Evolutionary conservation across 2,888 invertebrate genomes (phyloP).

Genomic region (Pollenia angustigena): DNA sequence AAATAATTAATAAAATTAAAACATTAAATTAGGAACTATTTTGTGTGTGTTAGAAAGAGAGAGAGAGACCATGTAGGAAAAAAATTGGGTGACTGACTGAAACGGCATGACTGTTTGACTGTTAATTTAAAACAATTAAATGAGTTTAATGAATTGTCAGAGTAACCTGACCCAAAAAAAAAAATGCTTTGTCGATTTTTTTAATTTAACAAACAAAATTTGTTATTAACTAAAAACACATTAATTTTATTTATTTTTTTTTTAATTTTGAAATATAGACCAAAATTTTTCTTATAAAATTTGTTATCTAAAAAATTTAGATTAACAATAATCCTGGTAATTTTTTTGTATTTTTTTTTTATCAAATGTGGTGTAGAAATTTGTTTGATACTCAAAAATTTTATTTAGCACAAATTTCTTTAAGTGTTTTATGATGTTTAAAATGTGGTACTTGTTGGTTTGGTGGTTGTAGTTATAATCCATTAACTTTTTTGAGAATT

Average conservation of each 20-base stretch:
- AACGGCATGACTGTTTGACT: slow-evolving; percentile 47
- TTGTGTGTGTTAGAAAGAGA: slow-evolving; percentile 22
- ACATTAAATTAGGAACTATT: slow-evolving; percentile 64
- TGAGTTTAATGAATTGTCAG: no score
- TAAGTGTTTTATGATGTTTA: slow-evolving; percentile 58
- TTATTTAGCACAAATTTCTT: slow-evolving; percentile 33
- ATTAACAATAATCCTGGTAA: slow-evolving; percentile 46
- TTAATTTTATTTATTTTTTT: slow-evolving; percentile 10
- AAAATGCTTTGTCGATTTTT: slow-evolving; percentile 71
- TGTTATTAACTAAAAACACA: slow-evolving; percentile 25
- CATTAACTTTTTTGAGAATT: slow-evolving; percentile 66
- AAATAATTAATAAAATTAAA: slow-evolving; percentile 50
- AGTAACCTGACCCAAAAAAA: not conserved
- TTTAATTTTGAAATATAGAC: slow-evolving; percentile 68
- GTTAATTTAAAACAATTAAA: not conserved
- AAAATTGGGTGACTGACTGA: slow-evolving; percentile 46
- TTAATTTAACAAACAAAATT: slow-evolving; percentile 65
- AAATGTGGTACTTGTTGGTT: slow-evolving; percentile 55
- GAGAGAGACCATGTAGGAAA: slow-evolving; percentile 25
- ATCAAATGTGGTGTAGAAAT: slow-evolving; percentile 48
- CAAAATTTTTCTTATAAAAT: slow-evolving; percentile 46
- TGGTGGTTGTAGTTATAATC: slow-evolving; percentile 67
- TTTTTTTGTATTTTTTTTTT: no score
- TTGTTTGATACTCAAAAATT: slow-evolving; percentile 9
- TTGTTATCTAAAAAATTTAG: slow-evolving; percentile 35